Base-by-base conservation (phyloP, 1,140 invertebrate genomes). In the Melanaphis sacchari region DNA sequence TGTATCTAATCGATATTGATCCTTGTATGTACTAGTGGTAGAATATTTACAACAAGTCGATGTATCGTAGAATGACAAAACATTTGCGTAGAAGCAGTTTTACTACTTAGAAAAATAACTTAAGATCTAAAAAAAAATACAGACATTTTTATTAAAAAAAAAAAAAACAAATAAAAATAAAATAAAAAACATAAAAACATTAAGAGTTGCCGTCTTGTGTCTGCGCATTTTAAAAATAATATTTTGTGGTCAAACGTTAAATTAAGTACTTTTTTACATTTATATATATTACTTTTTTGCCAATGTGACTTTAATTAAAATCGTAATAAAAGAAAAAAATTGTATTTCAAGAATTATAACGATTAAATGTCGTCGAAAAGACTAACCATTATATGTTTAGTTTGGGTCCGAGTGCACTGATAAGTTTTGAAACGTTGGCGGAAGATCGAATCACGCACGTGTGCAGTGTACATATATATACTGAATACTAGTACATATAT, bases 251-350 rank as follows among this genome's bases (percentile, higher is more conserved):
- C 59, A 76, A 76, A 76, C 31, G 59, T 76, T n/a, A 76, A n/a
- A 76, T n/a, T n/a, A 76, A 76, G 15, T n/a, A n/a, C 59, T 76
- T 76, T 76, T 76, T 76, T 76, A 76, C 31, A 76, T 76, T 76
- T 76, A 76, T 76, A n/a, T 76, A n/a, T n/a, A 76, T 49, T 49
- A n/a, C n/a, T n/a, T 66, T 66, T 76, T 76, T 76, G 59, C 59
- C 5, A 76, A n/a, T 76, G 59, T 76, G 36, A 76, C 31, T 76
- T 76, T 76, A 76, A 76, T 76, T 76, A 76, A 76, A 76, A 76
- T 66, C 59, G n/a, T 15, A 5, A 76, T 4, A 15, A 22, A 54
- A 76, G 46, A 66, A 76, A 76, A 76, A 76, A 76, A 76, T 76
- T 76, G 36, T 76, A 76, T 76, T 76, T 76, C 31, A 15, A 76